phyloP scores from a whole-genome alignment of 2,888 invertebrate genomes.

The Cerceris ruficornis region DNA sequence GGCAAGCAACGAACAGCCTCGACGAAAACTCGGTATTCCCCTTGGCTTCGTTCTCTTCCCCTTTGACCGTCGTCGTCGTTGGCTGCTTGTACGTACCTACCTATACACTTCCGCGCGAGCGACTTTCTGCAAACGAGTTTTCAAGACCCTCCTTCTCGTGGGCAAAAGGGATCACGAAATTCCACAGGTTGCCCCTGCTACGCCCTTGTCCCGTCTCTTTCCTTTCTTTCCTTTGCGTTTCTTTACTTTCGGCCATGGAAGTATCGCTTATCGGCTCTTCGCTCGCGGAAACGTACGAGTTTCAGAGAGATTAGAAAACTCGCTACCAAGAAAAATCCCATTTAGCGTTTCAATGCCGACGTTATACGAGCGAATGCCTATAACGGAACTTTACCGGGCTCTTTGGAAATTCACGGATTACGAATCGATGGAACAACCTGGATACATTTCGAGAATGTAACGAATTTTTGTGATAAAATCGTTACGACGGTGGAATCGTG shows the following conservation, averaged over 20 bases:
- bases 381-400: neutral
- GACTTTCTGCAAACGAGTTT: conserved; percentile 65
- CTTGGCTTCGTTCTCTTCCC: conserved; percentile 11
- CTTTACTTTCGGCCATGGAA: conserved; percentile 16
- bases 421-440: neutral
- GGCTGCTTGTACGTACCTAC: conserved; percentile 37
- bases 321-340: conserved; percentile 40
- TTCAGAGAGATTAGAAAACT: conserved; percentile 38
- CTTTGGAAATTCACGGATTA: neutral
- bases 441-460: neutral
- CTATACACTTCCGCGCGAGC: conserved; percentile 54
- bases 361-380: conserved; percentile 20
- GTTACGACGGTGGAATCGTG: too few relatives aligned
- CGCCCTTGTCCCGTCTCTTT: conserved; percentile 28
- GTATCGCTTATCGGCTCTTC: conserved; percentile 27
- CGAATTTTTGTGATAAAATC: neutral
- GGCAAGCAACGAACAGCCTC: conserved; percentile 29
- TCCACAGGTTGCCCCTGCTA: conserved; percentile 67
- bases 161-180: conserved; percentile 63
- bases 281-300: conserved; percentile 26
- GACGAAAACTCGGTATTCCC: conserved; percentile 54
- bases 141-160: conserved; percentile 47
- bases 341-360: conserved; percentile 24
- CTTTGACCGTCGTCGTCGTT: conserved; percentile 42
- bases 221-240: neutral